These are phyloP conservation scores for Haliaeetus leucogaster DNA, from an alignment of 2,113 vertebrate species.

Conservation along the genomic window DNA sequence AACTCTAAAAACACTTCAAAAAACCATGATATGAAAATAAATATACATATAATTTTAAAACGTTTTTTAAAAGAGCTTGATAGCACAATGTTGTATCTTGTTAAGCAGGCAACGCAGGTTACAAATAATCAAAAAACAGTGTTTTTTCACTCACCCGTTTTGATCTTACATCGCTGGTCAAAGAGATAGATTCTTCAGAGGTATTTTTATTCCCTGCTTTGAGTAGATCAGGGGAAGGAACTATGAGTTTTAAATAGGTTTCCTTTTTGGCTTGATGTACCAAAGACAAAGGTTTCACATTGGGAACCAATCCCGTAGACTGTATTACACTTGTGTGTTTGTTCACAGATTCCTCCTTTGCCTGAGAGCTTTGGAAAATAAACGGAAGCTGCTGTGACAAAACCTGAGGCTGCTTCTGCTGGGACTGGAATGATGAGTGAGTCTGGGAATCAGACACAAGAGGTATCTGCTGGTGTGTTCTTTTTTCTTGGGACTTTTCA, in stretches of 20 bases:
- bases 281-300: slow-evolving; percentile 84
- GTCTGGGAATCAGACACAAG: slow-evolving; percentile 77
- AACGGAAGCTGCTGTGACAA: slow-evolving; percentile 82
- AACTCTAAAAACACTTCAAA: not conserved
- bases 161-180: slow-evolving; percentile 78
- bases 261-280: slow-evolving; percentile 83
- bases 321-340: slow-evolving; percentile 94
- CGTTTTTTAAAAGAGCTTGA: not conserved
- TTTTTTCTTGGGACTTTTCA: slow-evolving; percentile 79
- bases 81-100: not conserved
- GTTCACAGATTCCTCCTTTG: slow-evolving; percentile 85
- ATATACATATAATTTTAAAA: not conserved
- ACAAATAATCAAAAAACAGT: not conserved
- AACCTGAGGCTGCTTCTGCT: slow-evolving; percentile 81
- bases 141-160: slow-evolving; percentile 80
- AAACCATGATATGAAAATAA: not conserved
- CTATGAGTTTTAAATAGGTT: slow-evolving; percentile 79
- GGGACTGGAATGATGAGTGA: slow-evolving; percentile 80
- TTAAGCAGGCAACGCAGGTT: not conserved
- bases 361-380: slow-evolving; percentile 84
- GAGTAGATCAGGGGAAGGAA: slow-evolving; percentile 76
- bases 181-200: slow-evolving; percentile 74
- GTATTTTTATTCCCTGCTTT: slow-evolving; percentile 83
- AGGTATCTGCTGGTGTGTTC: slow-evolving; percentile 82
- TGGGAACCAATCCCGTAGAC: slow-evolving; percentile 83